Percentiles rank a stretch among this genome's conserved stretches.
These are phyloP conservation scores for Apodemia zela DNA, from an alignment of 2,888 invertebrate genomes.

Conservation along the genomic window DNA sequence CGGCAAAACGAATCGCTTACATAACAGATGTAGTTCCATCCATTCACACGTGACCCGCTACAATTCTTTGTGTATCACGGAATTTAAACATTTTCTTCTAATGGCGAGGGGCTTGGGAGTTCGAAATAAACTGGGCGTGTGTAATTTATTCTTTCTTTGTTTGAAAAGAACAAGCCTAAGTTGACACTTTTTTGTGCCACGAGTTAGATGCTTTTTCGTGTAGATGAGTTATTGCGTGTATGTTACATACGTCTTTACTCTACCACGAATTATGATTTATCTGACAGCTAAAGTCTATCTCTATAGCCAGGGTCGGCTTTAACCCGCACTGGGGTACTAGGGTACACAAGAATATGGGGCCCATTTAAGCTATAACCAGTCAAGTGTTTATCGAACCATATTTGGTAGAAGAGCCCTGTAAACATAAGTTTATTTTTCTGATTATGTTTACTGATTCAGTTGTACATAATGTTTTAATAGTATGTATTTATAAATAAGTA, in stretches of 20 bases:
- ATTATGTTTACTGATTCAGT: too few species aligned
- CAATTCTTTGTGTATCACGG: slow-evolving; percentile 56
- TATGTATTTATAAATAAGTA: too few species aligned
- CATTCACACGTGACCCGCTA: slow-evolving; percentile 37
- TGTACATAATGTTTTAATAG: too few species aligned
- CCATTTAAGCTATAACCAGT: too few species aligned
- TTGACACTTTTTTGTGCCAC: slow-evolving; percentile 50
- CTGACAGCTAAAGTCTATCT: background rate
- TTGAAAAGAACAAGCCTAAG: slow-evolving; percentile 57
- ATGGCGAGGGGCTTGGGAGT: slow-evolving; percentile 42
- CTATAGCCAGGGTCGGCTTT: background rate
- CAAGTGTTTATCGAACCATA: too few species aligned
- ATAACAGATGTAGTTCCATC: slow-evolving; percentile 42
- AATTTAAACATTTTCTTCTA: slow-evolving; percentile 39
- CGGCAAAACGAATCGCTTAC: slow-evolving; percentile 20
- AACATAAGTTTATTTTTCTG: too few species aligned
- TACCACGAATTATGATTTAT: slow-evolving; percentile 10
- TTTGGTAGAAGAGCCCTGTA: too few species aligned
- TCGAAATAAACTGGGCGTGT: slow-evolving; percentile 41
- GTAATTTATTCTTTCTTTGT: slow-evolving; percentile 78
- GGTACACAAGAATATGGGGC: too few species aligned
- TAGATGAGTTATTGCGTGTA: slow-evolving; percentile 20
- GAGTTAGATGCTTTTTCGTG: slow-evolving; percentile 14
- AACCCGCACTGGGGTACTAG: too few species aligned
- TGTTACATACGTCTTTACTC: slow-evolving; percentile 7